Evolutionary conservation across 2,113 vertebrate species (phyloP), one percentile per base, ranked within the genome.

Genomic region (Puma concolor): DNA sequence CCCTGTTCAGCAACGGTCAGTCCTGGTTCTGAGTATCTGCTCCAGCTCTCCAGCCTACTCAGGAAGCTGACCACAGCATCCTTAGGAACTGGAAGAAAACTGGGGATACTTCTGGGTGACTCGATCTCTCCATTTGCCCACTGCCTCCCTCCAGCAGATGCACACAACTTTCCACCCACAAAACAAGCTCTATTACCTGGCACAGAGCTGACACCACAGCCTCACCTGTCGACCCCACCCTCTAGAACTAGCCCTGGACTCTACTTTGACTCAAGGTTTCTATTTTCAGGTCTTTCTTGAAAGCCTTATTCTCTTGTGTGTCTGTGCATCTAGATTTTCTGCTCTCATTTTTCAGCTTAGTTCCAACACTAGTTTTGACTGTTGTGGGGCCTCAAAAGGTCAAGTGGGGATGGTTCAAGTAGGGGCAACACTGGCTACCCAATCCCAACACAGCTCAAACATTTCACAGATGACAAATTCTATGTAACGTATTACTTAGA

Each of bases 331-430:
- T 12, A 23, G 36, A 86, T 29, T 69, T 82, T 77, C 67, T 74
- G 38, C 44, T 93, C n/a, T 83, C 86, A 67, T 71, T 92, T 92
- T 74, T 86, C 95, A 74, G 74, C 76, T 69, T 80, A 29, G 48
- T 64, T 57, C 41, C 13, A 92, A 31, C 2, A 2, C 29, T 21
- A 88, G 82, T 66, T 16, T 23, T n/a, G 36, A 57, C 31, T 44
- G 15, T 89, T 5, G 1, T 1, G 66, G 69, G 23, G 25, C 33
- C 25, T 48, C 14, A 71, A 48, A 48, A 76, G 13, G 21, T 72
- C 48, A 79, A 7, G n/a, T 0, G n/a, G 38, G n/a, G 27, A 54
- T 54, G 38, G 38, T 10, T 77, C 74, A 41, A 77, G 41, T 19
- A 60, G 54, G 0, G 57, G 33, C 50, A 91, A 80, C 57, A 27